A percentile compares a stretch with the other conserved stretches of the same genome.
Conservation (phyloP, 1,140 invertebrate species). For the Cepaea nemoralis region DNA sequence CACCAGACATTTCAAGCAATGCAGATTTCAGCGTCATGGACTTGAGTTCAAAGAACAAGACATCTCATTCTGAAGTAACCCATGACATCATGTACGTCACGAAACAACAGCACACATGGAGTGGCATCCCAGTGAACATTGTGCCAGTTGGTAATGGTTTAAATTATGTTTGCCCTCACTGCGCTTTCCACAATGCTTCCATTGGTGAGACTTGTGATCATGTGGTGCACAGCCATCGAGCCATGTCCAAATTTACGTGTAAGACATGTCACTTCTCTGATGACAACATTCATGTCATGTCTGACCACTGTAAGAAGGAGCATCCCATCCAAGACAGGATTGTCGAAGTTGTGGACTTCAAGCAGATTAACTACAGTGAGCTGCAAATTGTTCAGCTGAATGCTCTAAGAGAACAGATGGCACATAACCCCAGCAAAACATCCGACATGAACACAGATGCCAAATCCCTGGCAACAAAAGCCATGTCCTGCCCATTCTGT, state of each 20-base stretch:
- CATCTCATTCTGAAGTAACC: conserved; percentile 6
- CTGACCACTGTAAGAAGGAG: conserved; percentile 32
- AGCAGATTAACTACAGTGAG: conserved; percentile 32
- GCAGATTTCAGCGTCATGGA: conserved; percentile 34
- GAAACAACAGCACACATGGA: conserved; percentile 34
- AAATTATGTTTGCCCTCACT: conserved; percentile 36
- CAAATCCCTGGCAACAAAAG: neutral
- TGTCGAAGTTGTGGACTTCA: conserved; percentile 37
- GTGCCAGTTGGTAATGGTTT: conserved; percentile 10
- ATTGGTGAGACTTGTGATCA: conserved; percentile 37
- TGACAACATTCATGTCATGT: conserved; percentile 37
- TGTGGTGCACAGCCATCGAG: conserved; percentile 33
- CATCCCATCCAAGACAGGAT: conserved; percentile 29
- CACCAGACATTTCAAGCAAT: neutral
- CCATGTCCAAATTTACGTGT: conserved; percentile 37
- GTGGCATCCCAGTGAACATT: conserved; percentile 35
- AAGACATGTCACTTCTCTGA: conserved; percentile 31
- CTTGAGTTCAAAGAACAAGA: conserved; percentile 25
- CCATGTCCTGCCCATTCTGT: conserved; percentile 32
- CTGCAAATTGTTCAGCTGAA: conserved; percentile 35
- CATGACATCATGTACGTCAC: conserved; percentile 34
- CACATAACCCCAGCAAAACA: neutral
- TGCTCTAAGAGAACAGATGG: conserved; percentile 13
- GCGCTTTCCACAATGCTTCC: conserved; percentile 32
- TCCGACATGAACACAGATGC: neutral